phyloP scores from a whole-genome alignment of 2,888 invertebrate genomes.

The Cataglyphis altisquamis region DNA sequence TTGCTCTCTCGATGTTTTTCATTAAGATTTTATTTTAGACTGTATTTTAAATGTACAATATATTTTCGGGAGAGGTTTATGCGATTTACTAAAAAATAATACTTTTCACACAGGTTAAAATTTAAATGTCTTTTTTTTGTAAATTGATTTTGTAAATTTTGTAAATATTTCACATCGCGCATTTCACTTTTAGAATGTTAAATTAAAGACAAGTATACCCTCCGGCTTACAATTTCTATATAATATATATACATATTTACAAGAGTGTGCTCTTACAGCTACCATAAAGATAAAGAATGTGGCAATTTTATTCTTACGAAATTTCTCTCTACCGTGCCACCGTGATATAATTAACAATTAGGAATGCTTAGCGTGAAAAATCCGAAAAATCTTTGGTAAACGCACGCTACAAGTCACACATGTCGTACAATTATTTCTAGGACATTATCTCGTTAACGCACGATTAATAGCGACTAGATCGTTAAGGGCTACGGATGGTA shows the following conservation, averaged over 20 bases:
- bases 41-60: constrained; percentile 39
- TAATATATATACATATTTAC: constrained; percentile 82
- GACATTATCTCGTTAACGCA: constrained; percentile 70
- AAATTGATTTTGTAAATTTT: background rate
- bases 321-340: constrained; percentile 56
- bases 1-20: constrained; percentile 4
- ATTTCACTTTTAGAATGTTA: constrained; percentile 63
- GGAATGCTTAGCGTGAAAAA: constrained; percentile 77
- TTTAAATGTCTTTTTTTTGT: constrained; percentile 19
- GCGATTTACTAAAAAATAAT: constrained; percentile 47
- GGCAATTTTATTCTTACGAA: constrained; percentile 55
- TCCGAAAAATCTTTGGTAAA: constrained; percentile 73
- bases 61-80: constrained; percentile 46
- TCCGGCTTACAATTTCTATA: constrained; percentile 14
- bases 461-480: constrained; percentile 81
- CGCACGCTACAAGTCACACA: constrained; percentile 68
- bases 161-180: constrained; percentile 9
- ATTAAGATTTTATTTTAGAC: constrained; percentile 37
- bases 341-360: constrained; percentile 78
- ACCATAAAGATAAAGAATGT: constrained; percentile 59
- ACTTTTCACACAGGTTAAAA: constrained; percentile 24
- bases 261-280: constrained; percentile 69
- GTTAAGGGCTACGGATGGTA: constrained; percentile 75
- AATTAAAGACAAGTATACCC: constrained; percentile 72
- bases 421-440: constrained; percentile 70